Conservation (phyloP, 1,140 invertebrate genomes). For the Halotydeus destructor region DNA sequence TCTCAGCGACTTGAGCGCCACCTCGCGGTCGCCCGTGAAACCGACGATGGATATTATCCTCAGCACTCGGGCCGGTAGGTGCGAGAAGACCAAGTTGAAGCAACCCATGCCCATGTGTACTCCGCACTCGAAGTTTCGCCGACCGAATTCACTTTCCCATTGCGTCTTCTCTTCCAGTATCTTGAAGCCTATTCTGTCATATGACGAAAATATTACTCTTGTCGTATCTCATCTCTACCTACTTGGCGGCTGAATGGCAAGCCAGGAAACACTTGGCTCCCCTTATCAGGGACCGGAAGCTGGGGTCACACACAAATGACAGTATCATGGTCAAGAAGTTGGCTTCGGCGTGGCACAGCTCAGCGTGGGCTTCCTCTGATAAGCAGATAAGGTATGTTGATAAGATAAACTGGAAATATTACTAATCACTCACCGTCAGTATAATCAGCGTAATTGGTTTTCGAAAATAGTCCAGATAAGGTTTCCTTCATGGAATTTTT, state of each 20-base stretch:
- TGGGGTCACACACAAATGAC: constrained; percentile 5
- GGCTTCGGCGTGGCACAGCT: constrained; percentile 4
- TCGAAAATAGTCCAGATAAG: constrained; percentile 2
- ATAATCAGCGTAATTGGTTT: constrained; percentile 4
- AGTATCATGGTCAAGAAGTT: neutral
- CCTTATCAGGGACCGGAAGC: constrained; percentile 1
- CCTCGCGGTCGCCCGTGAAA: constrained; percentile 68
- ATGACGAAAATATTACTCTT: too few relatives aligned
- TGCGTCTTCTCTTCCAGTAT: constrained; percentile 30
- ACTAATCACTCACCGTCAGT: constrained; percentile 2
- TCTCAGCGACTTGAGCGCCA: constrained; percentile 47
- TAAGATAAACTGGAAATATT: neutral
- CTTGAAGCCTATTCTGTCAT: too few relatives aligned
- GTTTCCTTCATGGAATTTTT: too few relatives aligned
- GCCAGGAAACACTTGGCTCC: neutral
- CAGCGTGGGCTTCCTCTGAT: constrained; percentile 7
- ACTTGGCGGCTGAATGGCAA: constrained; percentile 2
- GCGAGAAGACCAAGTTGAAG: constrained; percentile 81
- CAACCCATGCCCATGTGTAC: constrained; percentile 76
- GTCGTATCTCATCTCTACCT: too few relatives aligned
- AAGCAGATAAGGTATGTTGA: neutral
- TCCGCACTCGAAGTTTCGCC: constrained; percentile 70
- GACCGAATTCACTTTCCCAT: constrained; percentile 34
- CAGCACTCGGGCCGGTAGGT: constrained; percentile 59
- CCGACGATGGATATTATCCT: constrained; percentile 81